Evolutionary conservation across 2,888 invertebrate genomes (phyloP), one percentile per base, ranked within the genome.

Genomic region (Pristionchus exspectatus): DNA sequence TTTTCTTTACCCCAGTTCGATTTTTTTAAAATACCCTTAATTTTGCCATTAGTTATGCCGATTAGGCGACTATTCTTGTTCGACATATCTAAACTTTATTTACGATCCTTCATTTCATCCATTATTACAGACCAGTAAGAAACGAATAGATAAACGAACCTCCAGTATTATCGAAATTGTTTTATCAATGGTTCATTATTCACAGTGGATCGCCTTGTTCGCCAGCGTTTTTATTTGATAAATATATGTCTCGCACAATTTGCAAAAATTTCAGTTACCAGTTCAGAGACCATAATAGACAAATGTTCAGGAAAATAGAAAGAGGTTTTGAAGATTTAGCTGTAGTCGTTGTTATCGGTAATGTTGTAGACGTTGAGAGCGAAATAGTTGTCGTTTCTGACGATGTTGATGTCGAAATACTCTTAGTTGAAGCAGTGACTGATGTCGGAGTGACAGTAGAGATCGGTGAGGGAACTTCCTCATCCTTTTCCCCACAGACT

Each of bases 181-280:
- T 81, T 81, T 81, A 50, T 54, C 50, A 50, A 27, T 24, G 44
- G 81, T 27, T 81, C 81, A 27, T 81, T 16, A 50, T 81, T 50
- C 50, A 81, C 81, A 77, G 44, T 77, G 77, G 77, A 77, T 77
- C n/a, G 77, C 77, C 81, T 54, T 81, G 81, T 81, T 81, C 50
- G 21, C n/a, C 50, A 27, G 81, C 77, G 44, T 77, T 77, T 77
- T 4, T 18, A 38, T 74, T 81, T n/a, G 50, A 81, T 81, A 81
- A 81, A 81, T 81, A 81, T 12, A 21, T 74, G 14, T 74, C 74
- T 7, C 33, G 38, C 24, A 24, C 16, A 21, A 38, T 2, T 16
- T 30, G 9, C 7, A 72, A 16, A 33, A 72, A 33, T 5, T 72
- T 72, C 72, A 72, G 12, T 50, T 50, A 50, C 44, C 44, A 50